A percentile compares a stretch with the other conserved stretches of the same genome.
Conservation (phyloP, 2,888 invertebrate genomes). For the Agriopis aurantiaria region DNA sequence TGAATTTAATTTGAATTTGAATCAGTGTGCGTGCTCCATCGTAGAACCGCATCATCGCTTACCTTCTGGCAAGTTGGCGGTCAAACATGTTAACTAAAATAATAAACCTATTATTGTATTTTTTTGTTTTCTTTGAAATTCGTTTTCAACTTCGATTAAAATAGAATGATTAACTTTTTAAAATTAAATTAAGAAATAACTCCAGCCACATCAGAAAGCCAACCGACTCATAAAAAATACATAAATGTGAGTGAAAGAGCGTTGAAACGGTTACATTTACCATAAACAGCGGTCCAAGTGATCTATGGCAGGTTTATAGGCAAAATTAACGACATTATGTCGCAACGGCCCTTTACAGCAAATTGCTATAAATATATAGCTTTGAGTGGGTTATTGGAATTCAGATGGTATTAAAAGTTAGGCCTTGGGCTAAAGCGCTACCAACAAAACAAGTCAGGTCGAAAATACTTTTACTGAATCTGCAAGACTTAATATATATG, state of each 20-base stretch:
- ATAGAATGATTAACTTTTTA: no score
- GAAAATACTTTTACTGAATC: no score
- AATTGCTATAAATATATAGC: constrained; percentile 1
- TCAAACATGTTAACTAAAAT: no score
- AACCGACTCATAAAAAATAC: constrained; percentile 17
- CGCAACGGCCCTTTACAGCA: background rate
- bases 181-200: background rate
- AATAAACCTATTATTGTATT: no score
- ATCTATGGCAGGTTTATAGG: constrained; percentile 17
- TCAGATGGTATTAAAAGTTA: background rate
- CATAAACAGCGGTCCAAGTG: constrained; percentile 12
- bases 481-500: no score
- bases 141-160: no score
- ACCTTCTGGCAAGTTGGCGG: no score
- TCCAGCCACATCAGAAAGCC: constrained; percentile 9
- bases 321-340: constrained; percentile 3
- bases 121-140: no score
- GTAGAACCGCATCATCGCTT: no score
- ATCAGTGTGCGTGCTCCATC: no score
- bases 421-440: background rate
- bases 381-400: constrained; percentile 1
- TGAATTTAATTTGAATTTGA: no score
- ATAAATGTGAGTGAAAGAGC: constrained; percentile 9
- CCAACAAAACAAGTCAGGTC: no score
- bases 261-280: background rate